These are phyloP conservation scores for Melanaphis sacchari DNA, from an alignment of 1,140 invertebrate species.

Conservation along the genomic window DNA sequence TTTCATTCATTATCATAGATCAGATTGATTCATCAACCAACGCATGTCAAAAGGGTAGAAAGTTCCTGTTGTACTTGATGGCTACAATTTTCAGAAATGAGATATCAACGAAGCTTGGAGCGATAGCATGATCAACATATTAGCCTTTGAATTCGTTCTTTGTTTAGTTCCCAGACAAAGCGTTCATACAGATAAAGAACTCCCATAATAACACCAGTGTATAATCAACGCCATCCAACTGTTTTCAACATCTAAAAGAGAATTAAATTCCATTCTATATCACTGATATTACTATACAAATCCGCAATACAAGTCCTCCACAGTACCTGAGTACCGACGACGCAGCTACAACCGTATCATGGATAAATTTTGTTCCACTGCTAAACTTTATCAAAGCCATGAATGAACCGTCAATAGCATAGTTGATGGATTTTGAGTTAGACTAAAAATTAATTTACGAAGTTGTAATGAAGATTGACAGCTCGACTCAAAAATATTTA, in stretches of 20 bases:
- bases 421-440: slow-evolving; percentile 13
- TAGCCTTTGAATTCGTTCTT: slow-evolving; percentile 95
- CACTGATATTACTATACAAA: slow-evolving; percentile 72
- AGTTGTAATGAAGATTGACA: not conserved
- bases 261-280: not conserved
- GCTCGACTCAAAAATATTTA: not conserved
- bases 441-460: not conserved
- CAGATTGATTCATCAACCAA: slow-evolving; percentile 89
- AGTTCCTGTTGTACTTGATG: slow-evolving; percentile 97
- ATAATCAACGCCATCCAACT: slow-evolving; percentile 94
- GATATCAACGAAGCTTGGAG: slow-evolving; percentile 92
- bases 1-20: slow-evolving; percentile 85
- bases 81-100: slow-evolving; percentile 97
- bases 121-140: slow-evolving; percentile 94
- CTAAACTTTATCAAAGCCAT: not conserved
- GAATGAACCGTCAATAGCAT: slow-evolving; percentile 31
- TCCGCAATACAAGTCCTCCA: slow-evolving; percentile 85
- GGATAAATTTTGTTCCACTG: slow-evolving; percentile 74
- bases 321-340: slow-evolving; percentile 86
- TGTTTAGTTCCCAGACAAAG: slow-evolving; percentile 96
- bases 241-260: slow-evolving; percentile 85
- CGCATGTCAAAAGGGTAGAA: slow-evolving; percentile 92
- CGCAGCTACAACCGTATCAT: slow-evolving; percentile 76
- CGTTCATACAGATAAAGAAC: slow-evolving; percentile 94
- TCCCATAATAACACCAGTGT: slow-evolving; percentile 84